These are phyloP conservation scores for Bombus fervidus DNA, from an alignment of 1,140 invertebrate species.

Conservation along the genomic window DNA sequence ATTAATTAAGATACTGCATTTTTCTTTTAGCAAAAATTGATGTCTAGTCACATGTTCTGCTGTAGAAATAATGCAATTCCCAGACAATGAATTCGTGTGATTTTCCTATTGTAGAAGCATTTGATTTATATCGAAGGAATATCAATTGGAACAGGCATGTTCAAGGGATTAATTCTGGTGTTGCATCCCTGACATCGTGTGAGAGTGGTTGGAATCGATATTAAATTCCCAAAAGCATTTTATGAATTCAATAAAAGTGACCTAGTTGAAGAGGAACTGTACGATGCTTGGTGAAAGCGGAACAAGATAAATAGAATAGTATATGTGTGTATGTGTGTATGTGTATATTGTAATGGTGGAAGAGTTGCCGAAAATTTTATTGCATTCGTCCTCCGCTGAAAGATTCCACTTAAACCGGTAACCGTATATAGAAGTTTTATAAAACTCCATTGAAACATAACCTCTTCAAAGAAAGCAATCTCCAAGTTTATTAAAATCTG, in stretches of 20 bases:
- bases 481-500: background rate
- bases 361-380: conserved; percentile 14
- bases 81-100: background rate
- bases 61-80: background rate
- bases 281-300: background rate
- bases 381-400: background rate
- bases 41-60: background rate
- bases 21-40: background rate
- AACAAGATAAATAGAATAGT: conserved; percentile 6
- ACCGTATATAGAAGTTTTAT: too few species aligned
- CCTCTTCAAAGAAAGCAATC: background rate
- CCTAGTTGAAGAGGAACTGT: conserved; percentile 6
- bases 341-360: background rate
- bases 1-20: background rate
- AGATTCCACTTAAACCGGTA: background rate
- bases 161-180: background rate
- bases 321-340: too few species aligned
- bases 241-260: conserved; percentile 30
- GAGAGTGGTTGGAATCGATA: background rate
- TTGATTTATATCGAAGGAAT: background rate
- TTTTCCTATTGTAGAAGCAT: background rate
- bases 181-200: background rate
- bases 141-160: background rate
- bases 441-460: background rate
- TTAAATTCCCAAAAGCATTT: conserved; percentile 26